These are phyloP conservation scores for Andrena hattorfiana DNA, from an alignment of 2,888 invertebrate genomes.

Conservation along the genomic window DNA sequence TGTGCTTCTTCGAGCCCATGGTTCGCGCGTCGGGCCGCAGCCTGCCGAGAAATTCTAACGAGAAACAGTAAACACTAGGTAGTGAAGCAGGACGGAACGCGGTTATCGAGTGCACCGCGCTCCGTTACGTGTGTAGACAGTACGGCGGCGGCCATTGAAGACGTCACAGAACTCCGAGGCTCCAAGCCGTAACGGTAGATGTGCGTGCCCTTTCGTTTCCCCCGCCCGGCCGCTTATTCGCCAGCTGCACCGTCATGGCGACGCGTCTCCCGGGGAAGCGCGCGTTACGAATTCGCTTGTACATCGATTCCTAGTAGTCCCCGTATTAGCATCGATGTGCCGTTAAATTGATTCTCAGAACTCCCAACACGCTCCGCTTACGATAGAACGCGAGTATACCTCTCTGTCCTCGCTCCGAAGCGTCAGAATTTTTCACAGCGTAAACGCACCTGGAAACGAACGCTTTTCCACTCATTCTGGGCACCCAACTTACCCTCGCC, in stretches of 20 bases:
- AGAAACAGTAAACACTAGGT: slow-evolving; percentile 53
- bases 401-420: background rate
- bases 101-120: slow-evolving; percentile 56
- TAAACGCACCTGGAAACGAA: background rate
- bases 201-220: slow-evolving; percentile 25
- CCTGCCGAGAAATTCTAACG: slow-evolving; percentile 56
- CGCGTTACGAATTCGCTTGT: slow-evolving; percentile 38
- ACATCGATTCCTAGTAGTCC: background rate
- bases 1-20: slow-evolving; percentile 84
- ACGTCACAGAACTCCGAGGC: slow-evolving; percentile 65
- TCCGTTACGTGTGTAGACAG: slow-evolving; percentile 62
- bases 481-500: background rate
- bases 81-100: slow-evolving; percentile 47
- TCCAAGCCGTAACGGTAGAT: slow-evolving; percentile 63
- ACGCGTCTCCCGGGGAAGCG: slow-evolving; percentile 48
- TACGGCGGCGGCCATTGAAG: slow-evolving; percentile 72
- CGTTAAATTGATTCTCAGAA: background rate
- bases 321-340: background rate
- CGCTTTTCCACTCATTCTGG: background rate
- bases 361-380: background rate
- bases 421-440: background rate
- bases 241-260: slow-evolving; percentile 56
- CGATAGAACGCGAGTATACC: too few relatives aligned
- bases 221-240: slow-evolving; percentile 9
- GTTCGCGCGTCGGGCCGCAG: slow-evolving; percentile 75